A percentile compares a stretch with the other conserved stretches of the same genome.
These are phyloP conservation scores for Amphiprion clarkii DNA, from an alignment of 2,797 vertebrate genomes.

Conservation along the genomic window DNA sequence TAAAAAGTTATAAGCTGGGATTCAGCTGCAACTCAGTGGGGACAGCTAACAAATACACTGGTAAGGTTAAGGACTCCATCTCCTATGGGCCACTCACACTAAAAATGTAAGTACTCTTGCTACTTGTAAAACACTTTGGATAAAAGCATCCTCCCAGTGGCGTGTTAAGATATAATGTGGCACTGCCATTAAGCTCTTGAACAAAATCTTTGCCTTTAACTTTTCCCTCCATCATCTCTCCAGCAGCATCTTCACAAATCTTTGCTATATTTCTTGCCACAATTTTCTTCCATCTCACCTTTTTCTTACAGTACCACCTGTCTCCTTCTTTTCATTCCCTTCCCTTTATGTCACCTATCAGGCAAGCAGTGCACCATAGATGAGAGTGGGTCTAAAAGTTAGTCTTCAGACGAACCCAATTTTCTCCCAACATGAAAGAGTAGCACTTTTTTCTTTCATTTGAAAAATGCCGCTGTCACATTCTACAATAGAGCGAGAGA, in stretches of 20 bases:
- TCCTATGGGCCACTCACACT: conserved; percentile 24
- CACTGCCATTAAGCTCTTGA: conserved; percentile 22
- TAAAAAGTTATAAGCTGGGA: background rate
- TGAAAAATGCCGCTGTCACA: conserved; percentile 42
- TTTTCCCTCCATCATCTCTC: conserved; percentile 4
- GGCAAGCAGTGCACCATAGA: conserved; percentile 24
- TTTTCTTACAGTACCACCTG: conserved; percentile 17
- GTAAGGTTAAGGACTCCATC: conserved; percentile 32
- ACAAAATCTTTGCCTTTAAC: conserved; percentile 15
- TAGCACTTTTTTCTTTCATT: conserved; percentile 19
- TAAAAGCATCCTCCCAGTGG: conserved; percentile 43
- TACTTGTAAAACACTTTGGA: conserved; percentile 51
- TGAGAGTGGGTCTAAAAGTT: conserved; percentile 40
- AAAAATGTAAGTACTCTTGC: conserved; percentile 30
- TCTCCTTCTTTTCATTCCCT: conserved; percentile 19
- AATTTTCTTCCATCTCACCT: conserved; percentile 25
- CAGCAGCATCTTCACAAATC: conserved; percentile 11
- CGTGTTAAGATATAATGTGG: conserved; percentile 29
- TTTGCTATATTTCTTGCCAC: conserved; percentile 23
- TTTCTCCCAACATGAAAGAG: conserved; percentile 64
- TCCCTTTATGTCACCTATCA: conserved; percentile 48
- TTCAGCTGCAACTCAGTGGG: conserved; percentile 11
- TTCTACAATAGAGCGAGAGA: conserved; percentile 39
- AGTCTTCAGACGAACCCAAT: conserved; percentile 60
- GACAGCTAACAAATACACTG: background rate